phyloP scores from a whole-genome alignment of 2,888 invertebrate genomes.

The Tenthredo amoena region DNA sequence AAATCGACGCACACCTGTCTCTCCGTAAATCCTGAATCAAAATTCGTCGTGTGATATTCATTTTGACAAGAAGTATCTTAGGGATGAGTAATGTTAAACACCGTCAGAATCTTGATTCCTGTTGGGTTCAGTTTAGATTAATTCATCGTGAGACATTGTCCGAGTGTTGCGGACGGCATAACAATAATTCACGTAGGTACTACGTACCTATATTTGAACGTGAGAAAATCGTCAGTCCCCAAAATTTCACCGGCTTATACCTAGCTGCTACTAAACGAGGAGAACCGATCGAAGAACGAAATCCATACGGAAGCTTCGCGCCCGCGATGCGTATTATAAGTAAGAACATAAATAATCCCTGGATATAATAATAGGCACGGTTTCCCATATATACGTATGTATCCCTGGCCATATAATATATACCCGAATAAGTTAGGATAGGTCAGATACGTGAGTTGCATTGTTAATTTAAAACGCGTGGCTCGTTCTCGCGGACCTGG shows the following conservation, averaged over 20 bases:
- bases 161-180: background rate
- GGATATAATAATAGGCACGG: background rate
- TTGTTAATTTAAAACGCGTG: conserved; percentile 39
- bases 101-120: conserved; percentile 22
- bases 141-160: conserved; percentile 22
- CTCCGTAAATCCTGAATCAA: background rate
- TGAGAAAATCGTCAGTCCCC: background rate
- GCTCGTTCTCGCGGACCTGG: background rate
- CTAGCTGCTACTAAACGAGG: background rate
- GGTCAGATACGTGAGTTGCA: conserved; percentile 38
- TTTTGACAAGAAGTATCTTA: background rate
- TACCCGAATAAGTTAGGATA: conserved; percentile 5
- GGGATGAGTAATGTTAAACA: conserved; percentile 15
- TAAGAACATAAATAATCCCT: conserved; percentile 25
- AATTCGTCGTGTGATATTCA: conserved; percentile 8
- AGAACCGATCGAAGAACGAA: background rate
- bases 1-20: background rate
- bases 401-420: background rate
- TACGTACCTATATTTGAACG: background rate
- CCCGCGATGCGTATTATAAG: background rate
- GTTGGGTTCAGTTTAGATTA: background rate
- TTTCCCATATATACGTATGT: background rate
- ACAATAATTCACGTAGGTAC: conserved; percentile 3
- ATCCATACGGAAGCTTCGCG: conserved; percentile 43
- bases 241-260: background rate